Conservation (phyloP, 2,888 invertebrate genomes). For the Malthinus flaveolus region DNA sequence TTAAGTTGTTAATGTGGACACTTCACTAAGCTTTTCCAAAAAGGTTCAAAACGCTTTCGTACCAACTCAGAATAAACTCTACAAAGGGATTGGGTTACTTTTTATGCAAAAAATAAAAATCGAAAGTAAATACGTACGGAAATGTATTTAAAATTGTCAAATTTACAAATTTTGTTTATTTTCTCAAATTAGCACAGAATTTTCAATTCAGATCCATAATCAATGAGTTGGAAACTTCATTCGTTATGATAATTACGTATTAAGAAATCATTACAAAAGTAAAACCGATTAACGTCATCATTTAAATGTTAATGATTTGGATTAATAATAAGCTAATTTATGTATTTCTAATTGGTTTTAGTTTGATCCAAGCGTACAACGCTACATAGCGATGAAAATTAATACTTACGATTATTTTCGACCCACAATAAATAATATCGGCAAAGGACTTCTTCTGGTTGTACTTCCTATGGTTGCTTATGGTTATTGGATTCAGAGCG, state of each 20-base stretch:
- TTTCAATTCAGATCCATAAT: not conserved
- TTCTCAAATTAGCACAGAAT: not conserved
- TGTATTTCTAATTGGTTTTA: slow-evolving; percentile 74
- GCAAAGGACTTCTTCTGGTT: slow-evolving; percentile 51
- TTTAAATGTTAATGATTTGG: slow-evolving; percentile 12
- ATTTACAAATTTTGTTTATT: not conserved
- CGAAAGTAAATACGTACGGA: no score
- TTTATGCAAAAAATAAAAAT: no score
- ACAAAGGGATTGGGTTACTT: no score
- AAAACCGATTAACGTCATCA: not conserved
- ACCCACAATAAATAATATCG: slow-evolving; percentile 59
- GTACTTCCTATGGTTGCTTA: slow-evolving; percentile 61
- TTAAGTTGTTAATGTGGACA: no score
- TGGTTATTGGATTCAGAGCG: slow-evolving; percentile 59
- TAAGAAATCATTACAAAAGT: not conserved
- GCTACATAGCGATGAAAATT: slow-evolving; percentile 72
- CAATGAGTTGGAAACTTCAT: not conserved
- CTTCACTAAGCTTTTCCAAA: no score
- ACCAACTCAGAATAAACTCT: no score
- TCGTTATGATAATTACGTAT: not conserved
- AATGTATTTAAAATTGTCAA: no score
- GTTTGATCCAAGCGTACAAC: slow-evolving; percentile 81
- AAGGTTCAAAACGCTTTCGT: no score
- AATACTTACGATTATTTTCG: slow-evolving; percentile 68
- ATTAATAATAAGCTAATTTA: slow-evolving; percentile 27